Evolutionary conservation across 2,888 invertebrate genomes (phyloP).

Genomic region (Megalurothrips usitatus): DNA sequence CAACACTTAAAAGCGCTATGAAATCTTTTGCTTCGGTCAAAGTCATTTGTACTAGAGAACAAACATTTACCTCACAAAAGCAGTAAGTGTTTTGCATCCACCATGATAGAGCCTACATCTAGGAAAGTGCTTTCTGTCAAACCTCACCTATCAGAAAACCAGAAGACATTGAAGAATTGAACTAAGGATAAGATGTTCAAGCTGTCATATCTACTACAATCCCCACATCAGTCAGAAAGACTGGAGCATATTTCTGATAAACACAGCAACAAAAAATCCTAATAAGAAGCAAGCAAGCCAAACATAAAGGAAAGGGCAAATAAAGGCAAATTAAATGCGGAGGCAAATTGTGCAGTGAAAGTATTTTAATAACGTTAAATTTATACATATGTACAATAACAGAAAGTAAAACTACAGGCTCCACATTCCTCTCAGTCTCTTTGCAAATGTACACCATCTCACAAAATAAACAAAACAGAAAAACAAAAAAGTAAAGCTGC

Average conservation of each 20-base stretch:
- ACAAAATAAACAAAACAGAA: not conserved
- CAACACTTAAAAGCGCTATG: not conserved
- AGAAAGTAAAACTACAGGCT: conserved; percentile 25
- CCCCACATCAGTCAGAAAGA: no score
- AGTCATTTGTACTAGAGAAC: not conserved
- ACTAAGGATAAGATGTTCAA: no score
- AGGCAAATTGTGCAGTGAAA: conserved; percentile 15
- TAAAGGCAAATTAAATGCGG: not conserved
- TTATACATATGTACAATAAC: conserved; percentile 20
- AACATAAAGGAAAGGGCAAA: not conserved
- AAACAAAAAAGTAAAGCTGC: conserved; percentile 10
- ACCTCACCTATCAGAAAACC: not conserved
- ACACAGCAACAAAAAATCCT: not conserved
- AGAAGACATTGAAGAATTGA: no score
- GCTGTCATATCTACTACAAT: no score
- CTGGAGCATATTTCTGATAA: no score
- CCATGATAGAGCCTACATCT: not conserved
- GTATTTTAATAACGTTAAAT: conserved; percentile 25
- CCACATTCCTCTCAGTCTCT: conserved; percentile 26
- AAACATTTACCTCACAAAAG: not conserved
- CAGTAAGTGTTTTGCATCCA: not conserved
- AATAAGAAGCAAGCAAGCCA: conserved; percentile 4
- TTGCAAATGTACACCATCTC: conserved; percentile 1
- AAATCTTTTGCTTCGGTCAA: not conserved
- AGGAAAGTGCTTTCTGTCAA: not conserved